Conservation (phyloP, 2,113 vertebrate species). For the Propithecus coquereli region DNA sequence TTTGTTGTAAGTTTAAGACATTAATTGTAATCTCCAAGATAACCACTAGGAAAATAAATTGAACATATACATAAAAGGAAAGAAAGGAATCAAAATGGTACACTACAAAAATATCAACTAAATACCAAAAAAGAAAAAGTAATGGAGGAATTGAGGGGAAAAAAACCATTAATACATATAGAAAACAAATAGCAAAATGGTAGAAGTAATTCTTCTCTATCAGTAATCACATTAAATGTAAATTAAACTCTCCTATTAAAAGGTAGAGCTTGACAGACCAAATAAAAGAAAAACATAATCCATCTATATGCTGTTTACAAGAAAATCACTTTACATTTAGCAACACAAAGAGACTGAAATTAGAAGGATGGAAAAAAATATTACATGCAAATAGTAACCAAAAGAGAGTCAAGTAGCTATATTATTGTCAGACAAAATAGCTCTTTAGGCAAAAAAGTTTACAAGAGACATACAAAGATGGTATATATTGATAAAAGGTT, state of each 20-base stretch:
- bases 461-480: background rate
- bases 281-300: background rate
- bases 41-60: background rate
- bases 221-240: background rate
- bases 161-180: background rate
- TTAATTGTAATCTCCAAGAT: background rate
- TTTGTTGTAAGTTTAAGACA: background rate
- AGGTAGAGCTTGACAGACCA: background rate
- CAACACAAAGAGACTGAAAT: background rate
- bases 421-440: background rate
- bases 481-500: background rate
- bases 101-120: background rate
- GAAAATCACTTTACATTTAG: background rate
- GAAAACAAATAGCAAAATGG: background rate
- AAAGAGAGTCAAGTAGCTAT: background rate
- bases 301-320: background rate
- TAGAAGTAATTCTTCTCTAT: background rate
- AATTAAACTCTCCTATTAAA: background rate
- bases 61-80: background rate
- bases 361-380: background rate
- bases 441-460: background rate
- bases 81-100: background rate
- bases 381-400: background rate
- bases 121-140: background rate
- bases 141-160: background rate